Percentiles rank a stretch among this genome's conserved stretches.
Conservation (phyloP, 2,113 vertebrate species). For the Poecile atricapillus region DNA sequence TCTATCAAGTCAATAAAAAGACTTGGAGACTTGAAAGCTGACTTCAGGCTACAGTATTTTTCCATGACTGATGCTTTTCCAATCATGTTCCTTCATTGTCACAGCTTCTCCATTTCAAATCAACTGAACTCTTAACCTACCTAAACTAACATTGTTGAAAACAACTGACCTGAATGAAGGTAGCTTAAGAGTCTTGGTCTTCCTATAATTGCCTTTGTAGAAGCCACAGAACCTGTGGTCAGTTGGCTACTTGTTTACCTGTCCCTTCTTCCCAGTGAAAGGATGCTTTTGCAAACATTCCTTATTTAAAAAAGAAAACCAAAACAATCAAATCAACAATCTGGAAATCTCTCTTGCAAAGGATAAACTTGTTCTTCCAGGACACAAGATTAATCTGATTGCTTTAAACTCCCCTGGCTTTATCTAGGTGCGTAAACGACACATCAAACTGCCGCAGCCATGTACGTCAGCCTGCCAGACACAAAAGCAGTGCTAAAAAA, state of each 20-base stretch:
- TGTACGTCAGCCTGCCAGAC: not conserved
- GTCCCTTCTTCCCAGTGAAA: not conserved
- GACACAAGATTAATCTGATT: not conserved
- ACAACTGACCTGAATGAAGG: not conserved
- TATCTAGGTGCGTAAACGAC: not conserved
- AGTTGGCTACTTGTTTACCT: not conserved
- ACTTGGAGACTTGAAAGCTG: not conserved
- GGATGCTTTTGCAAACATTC: not conserved
- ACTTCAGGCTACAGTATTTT: not conserved
- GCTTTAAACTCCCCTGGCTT: slow-evolving; percentile 14
- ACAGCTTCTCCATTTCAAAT: not conserved
- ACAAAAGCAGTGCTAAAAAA: not conserved
- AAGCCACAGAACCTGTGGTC: not conserved
- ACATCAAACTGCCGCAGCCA: slow-evolving; percentile 12
- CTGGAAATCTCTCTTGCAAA: not conserved
- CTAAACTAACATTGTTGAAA: not conserved
- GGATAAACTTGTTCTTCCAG: not conserved
- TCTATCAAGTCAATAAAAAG: not conserved
- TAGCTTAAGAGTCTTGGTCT: not conserved
- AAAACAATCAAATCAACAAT: not conserved
- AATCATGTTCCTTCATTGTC: not conserved
- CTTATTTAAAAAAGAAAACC: not conserved
- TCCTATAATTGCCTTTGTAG: not conserved
- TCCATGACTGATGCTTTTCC: not conserved
- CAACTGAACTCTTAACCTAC: not conserved